These are phyloP conservation scores for Pagrus major DNA, from an alignment of 2,113 vertebrate genomes.

Conservation along the genomic window DNA sequence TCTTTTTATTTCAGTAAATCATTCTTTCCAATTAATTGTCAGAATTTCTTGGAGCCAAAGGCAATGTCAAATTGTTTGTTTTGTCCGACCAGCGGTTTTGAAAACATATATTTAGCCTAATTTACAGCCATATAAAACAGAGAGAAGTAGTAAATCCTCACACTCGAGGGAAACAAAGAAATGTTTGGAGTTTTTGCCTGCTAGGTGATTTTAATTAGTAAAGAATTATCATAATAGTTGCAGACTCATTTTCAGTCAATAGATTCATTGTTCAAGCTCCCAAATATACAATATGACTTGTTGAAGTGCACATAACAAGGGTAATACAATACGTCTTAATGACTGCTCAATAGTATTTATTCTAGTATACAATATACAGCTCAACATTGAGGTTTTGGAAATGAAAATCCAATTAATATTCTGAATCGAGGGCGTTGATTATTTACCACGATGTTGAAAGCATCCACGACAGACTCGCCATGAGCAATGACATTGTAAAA, in stretches of 20 bases:
- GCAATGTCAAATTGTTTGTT: neutral
- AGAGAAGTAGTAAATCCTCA: neutral
- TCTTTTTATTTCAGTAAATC: neutral
- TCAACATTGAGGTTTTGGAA: too few relatives aligned
- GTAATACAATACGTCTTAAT: neutral
- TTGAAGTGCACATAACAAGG: neutral
- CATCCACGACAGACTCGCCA: too few relatives aligned
- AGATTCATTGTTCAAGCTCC: neutral
- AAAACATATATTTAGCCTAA: neutral
- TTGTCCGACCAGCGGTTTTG: neutral
- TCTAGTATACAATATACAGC: too few relatives aligned
- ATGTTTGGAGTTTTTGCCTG: neutral
- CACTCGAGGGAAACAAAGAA: neutral
- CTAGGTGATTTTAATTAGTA: neutral
- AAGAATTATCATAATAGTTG: neutral
- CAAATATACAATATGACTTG: neutral
- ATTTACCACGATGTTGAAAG: too few relatives aligned
- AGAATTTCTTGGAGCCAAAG: neutral
- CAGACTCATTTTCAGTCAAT: neutral
- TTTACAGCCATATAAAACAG: neutral
- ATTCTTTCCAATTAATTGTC: neutral
- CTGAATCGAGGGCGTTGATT: too few relatives aligned
- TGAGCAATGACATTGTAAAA: too few relatives aligned
- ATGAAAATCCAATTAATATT: too few relatives aligned
- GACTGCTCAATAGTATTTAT: neutral